Evolutionary conservation across 2,888 invertebrate genomes (phyloP).

Genomic region (Athalia cordata): DNA sequence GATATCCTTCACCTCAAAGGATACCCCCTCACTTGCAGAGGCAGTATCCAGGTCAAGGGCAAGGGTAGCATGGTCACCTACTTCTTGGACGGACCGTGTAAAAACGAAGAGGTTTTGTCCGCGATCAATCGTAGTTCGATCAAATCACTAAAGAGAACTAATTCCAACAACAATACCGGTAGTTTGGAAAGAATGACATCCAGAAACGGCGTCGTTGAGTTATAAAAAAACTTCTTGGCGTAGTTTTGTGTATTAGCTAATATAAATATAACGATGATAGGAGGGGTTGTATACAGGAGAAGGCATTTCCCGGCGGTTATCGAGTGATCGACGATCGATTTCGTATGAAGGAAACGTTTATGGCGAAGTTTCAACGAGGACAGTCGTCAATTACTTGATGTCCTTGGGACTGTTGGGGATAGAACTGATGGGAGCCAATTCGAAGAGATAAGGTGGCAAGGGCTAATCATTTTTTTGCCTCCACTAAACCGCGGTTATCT

Average conservation of each 20-base stretch:
- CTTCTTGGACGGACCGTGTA: constrained; percentile 79
- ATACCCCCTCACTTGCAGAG: constrained; percentile 89
- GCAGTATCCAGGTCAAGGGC: constrained; percentile 93
- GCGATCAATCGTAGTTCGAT: constrained; percentile 44
- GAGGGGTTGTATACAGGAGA: not conserved
- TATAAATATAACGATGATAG: not conserved
- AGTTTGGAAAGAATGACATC: constrained; percentile 45
- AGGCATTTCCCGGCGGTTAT: not conserved
- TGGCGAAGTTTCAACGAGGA: no score
- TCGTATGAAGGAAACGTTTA: no score
- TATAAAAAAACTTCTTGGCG: not conserved
- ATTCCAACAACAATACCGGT: constrained; percentile 51
- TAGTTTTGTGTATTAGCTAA: not conserved
- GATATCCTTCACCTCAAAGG: constrained; percentile 86
- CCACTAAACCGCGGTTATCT: no score
- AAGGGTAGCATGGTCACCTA: constrained; percentile 96
- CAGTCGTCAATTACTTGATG: no score
- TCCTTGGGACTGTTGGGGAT: no score
- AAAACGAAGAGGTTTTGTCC: not conserved
- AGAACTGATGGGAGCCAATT: no score
- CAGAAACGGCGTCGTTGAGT: constrained; percentile 47
- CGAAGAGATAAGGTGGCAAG: no score
- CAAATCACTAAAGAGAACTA: constrained; percentile 44
- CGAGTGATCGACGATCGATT: no score
- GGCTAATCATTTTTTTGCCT: no score